A percentile compares a stretch with the other conserved stretches of the same genome.
These are phyloP conservation scores for Drymodes brunneopygia DNA, from an alignment of 2,113 vertebrate species.

Conservation along the genomic window DNA sequence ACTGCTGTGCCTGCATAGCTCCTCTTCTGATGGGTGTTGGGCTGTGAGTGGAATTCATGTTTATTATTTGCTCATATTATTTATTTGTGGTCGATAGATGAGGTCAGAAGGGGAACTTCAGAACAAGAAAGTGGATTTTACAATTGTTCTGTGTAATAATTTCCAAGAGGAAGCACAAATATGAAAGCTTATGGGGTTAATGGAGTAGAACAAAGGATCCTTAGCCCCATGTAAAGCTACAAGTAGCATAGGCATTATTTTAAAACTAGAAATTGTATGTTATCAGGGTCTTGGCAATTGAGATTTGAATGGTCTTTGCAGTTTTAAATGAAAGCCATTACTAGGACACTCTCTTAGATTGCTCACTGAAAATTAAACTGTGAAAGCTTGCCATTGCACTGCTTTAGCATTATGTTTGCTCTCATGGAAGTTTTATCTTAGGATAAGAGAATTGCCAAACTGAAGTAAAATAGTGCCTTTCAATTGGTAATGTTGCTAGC, in stretches of 20 bases:
- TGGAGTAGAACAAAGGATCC: not conserved
- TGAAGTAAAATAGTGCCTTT: not conserved
- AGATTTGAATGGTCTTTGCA: not conserved
- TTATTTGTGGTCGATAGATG: fast-evolving
- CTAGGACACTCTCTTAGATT: not conserved
- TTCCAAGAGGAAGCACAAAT: not conserved
- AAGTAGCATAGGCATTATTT: not conserved
- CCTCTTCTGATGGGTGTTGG: not conserved
- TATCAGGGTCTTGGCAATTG: not conserved
- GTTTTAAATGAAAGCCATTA: not conserved
- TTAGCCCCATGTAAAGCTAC: not conserved
- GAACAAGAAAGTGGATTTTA: not conserved
- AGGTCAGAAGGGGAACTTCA: not conserved
- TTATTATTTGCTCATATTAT: not conserved
- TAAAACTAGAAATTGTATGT: not conserved
- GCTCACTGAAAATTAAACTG: slow-evolving; percentile 3
- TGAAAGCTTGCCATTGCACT: not conserved
- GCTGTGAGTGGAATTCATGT: not conserved
- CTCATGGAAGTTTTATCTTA: not conserved
- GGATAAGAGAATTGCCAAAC: not conserved
- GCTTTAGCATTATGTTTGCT: not conserved
- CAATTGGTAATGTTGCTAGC: not conserved
- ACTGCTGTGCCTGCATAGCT: not conserved
- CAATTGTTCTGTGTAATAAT: not conserved
- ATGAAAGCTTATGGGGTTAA: not conserved